A percentile compares a stretch with the other conserved stretches of the same genome.
Evolutionary conservation across 2,888 invertebrate species (phyloP).

Genomic region (Tridacna gigas): DNA sequence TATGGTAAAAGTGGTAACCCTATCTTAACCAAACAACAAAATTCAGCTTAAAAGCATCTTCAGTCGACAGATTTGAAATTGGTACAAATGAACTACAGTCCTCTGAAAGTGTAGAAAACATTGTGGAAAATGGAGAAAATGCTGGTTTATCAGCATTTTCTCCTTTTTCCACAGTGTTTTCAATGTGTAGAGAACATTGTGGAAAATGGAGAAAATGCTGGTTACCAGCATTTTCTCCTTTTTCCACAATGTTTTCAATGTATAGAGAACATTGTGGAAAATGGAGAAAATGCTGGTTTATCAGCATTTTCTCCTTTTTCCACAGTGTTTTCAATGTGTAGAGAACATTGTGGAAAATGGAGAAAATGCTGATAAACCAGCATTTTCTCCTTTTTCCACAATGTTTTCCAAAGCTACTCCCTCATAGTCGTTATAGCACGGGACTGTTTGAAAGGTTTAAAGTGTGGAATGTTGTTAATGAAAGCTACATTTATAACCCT

Average conservation of each 20-base stretch:
- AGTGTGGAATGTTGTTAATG: too few relatives aligned
- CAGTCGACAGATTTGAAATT: too few relatives aligned
- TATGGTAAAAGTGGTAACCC: too few relatives aligned
- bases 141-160: background rate
- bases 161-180: background rate
- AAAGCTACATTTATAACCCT: too few relatives aligned
- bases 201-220: background rate
- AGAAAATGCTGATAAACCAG: background rate
- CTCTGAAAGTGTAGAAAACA: too few relatives aligned
- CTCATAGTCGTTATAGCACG: background rate
- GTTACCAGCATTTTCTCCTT: background rate
- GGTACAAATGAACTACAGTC: too few relatives aligned
- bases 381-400: background rate
- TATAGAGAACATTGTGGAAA: too few relatives aligned
- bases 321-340: too few relatives aligned
- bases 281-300: background rate
- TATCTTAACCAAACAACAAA: too few relatives aligned
- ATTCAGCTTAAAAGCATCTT: too few relatives aligned
- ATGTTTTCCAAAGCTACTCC: background rate
- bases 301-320: background rate
- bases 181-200: too few relatives aligned
- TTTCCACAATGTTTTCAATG: slow-evolving; percentile 1
- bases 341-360: too few relatives aligned
- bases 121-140: background rate
- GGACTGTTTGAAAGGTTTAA: background rate